Percentiles rank a stretch among this genome's conserved stretches.
Conservation (phyloP, 2,888 invertebrate genomes). For the Drosophila birchii region DNA sequence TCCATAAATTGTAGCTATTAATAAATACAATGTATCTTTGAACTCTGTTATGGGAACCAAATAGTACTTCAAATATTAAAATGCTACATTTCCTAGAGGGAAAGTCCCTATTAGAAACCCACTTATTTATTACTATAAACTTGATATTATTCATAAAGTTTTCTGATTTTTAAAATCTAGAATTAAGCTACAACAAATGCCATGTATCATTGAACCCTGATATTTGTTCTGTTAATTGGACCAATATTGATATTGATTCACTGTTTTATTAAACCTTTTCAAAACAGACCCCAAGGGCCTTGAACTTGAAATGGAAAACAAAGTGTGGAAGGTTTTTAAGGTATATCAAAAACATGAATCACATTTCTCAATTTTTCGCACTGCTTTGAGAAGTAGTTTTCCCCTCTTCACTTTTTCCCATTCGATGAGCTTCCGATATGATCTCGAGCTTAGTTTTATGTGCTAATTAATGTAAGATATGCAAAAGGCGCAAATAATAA, state of each 20-base stretch:
- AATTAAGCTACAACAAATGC: background rate
- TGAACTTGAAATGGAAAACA: constrained; percentile 3
- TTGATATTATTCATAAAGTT: background rate
- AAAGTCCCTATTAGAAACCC: background rate
- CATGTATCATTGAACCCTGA: background rate
- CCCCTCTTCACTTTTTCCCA: constrained; percentile 1
- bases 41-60: background rate
- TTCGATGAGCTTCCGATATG: constrained; percentile 20
- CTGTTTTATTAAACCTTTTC: background rate
- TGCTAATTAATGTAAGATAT: constrained; percentile 59
- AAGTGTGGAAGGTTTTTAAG: background rate
- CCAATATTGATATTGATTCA: constrained; percentile 2
- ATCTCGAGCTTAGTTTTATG: constrained; percentile 32
- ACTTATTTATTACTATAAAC: background rate
- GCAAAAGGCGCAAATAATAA: constrained; percentile 42
- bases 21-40: background rate
- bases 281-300: constrained; percentile 4
- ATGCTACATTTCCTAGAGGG: background rate
- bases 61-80: background rate
- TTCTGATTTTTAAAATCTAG: background rate
- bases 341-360: constrained; percentile 8
- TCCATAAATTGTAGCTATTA: background rate
- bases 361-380: constrained; percentile 18
- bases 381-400: constrained; percentile 5
- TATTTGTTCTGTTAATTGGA: background rate